Percentiles rank a stretch among this genome's conserved stretches.
These are phyloP conservation scores for Beaufortia kweichowensis DNA, from an alignment of 2,113 vertebrate species.

Conservation along the genomic window DNA sequence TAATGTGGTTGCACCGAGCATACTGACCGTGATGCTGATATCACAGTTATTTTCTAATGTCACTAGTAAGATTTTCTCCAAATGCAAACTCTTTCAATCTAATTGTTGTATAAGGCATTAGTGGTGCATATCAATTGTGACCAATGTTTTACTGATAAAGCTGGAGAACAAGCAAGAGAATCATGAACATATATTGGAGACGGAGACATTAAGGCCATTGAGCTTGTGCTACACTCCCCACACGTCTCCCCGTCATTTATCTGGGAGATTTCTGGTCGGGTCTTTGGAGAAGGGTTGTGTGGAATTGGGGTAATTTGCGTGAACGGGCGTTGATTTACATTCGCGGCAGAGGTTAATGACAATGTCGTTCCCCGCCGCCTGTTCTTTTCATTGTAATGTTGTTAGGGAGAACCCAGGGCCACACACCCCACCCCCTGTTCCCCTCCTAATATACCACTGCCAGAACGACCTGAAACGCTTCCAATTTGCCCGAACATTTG, in stretches of 20 bases:
- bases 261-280: constrained; percentile 44
- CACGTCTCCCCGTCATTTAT: constrained; percentile 60
- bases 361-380: constrained; percentile 77
- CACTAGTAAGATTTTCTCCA: constrained; percentile 5
- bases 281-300: constrained; percentile 65
- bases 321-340: constrained; percentile 83
- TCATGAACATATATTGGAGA: constrained; percentile 35
- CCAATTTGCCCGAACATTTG: constrained; percentile 42
- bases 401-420: constrained; percentile 70
- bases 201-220: constrained; percentile 12
- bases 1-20: constrained; percentile 25
- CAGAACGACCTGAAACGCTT: constrained; percentile 41
- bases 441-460: constrained; percentile 39
- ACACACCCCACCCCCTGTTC: constrained; percentile 41
- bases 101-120: not conserved
- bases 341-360: constrained; percentile 86
- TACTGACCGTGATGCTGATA: constrained; percentile 27
- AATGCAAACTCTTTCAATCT: constrained; percentile 12
- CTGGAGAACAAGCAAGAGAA: constrained; percentile 17
- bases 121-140: not conserved
- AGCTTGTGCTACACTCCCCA: not conserved
- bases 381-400: constrained; percentile 84
- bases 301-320: constrained; percentile 79
- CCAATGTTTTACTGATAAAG: too few species aligned
- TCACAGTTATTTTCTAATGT: not conserved